Conservation (phyloP, 2,113 vertebrate genomes). For the Podiceps cristatus region DNA sequence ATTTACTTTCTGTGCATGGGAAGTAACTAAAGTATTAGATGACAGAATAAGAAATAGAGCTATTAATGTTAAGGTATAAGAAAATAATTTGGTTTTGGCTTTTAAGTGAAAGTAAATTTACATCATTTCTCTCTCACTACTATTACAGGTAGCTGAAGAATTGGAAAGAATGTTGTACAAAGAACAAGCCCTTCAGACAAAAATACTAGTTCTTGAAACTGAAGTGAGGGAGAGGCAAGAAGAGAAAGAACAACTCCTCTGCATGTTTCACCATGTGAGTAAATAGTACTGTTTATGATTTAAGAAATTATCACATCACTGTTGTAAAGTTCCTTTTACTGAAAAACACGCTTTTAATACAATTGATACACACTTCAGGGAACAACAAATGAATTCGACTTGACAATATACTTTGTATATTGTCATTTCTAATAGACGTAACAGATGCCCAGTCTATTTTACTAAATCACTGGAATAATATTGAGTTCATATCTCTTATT, state of each 20-base stretch:
- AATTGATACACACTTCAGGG: neutral
- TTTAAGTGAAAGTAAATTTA: neutral
- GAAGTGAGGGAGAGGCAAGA: slow-evolving; percentile 80
- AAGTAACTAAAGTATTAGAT: neutral
- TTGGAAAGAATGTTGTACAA: slow-evolving; percentile 72
- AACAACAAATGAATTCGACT: neutral
- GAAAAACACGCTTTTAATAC: neutral
- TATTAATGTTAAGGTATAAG: neutral
- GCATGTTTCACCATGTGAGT: slow-evolving; percentile 68
- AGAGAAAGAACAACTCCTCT: slow-evolving; percentile 80
- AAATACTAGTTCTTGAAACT: slow-evolving; percentile 82
- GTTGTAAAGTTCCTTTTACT: neutral
- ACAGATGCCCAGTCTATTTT: neutral
- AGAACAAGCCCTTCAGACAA: slow-evolving; percentile 80
- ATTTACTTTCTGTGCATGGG: neutral
- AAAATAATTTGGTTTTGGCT: neutral
- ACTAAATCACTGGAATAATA: neutral
- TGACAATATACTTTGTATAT: neutral
- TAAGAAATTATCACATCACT: neutral
- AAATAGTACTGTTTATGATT: neutral
- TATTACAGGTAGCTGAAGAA: slow-evolving; percentile 83
- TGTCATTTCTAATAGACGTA: neutral
- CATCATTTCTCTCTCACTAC: neutral
- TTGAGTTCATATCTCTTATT: neutral
- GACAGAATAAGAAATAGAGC: neutral